A percentile compares a stretch with the other conserved stretches of the same genome.
These are phyloP conservation scores for Antrozous pallidus DNA, from an alignment of 2,797 vertebrate species.

Conservation along the genomic window DNA sequence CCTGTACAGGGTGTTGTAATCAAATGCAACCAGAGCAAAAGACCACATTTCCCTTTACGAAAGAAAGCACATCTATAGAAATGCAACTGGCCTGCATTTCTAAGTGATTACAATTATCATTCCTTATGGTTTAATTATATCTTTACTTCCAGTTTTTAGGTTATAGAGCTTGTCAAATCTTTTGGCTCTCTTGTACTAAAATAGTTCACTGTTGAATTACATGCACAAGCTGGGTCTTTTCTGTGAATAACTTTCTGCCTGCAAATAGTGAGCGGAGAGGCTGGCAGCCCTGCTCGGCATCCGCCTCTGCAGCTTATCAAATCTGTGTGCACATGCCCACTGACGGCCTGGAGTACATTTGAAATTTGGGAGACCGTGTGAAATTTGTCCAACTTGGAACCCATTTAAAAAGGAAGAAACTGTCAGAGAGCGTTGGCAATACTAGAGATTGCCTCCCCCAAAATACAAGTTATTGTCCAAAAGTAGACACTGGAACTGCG, in stretches of 20 bases:
- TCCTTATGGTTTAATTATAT: slow-evolving; percentile 66
- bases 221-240: neutral
- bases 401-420: slow-evolving; percentile 32
- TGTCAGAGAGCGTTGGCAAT: neutral
- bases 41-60: neutral
- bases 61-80: slow-evolving; percentile 22
- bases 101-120: slow-evolving; percentile 60
- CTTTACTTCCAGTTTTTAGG: slow-evolving; percentile 61
- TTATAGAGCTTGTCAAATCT: slow-evolving; percentile 58
- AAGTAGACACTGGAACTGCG: neutral
- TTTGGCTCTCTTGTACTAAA: slow-evolving; percentile 45
- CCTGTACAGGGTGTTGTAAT: fast-evolving
- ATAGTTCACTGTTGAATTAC: slow-evolving; percentile 52
- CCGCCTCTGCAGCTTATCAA: neutral
- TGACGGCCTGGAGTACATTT: neutral
- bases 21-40: neutral
- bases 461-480: neutral
- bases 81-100: slow-evolving; percentile 27
- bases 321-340: neutral
- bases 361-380: slow-evolving; percentile 19
- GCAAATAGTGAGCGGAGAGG: neutral
- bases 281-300: neutral
- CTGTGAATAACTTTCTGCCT: slow-evolving; percentile 39
- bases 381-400: slow-evolving; percentile 45
- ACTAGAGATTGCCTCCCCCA: neutral